Base-by-base conservation (phyloP, 2,797 vertebrate species). In the Muscicapa comitata region DNA sequence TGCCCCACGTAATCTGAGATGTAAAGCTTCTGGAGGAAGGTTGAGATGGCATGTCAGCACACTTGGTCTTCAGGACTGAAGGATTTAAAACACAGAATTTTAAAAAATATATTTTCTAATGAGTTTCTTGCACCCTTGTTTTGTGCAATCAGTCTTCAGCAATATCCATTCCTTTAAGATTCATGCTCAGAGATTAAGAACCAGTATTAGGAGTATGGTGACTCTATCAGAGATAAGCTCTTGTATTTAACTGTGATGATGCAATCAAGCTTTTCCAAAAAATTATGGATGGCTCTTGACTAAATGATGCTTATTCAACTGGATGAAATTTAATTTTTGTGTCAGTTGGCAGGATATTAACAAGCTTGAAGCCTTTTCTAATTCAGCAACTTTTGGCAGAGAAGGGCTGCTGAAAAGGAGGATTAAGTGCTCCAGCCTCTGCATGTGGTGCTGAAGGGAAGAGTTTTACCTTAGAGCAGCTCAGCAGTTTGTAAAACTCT, bases 301-400 rank as follows among this genome's bases (percentile, higher is more conserved):
- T 84, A 61, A 86, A 86, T 2, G 4, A 88, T 25, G 17, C 62
- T 90, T 79, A 86, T 88, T 93, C 82, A 88, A 79, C 66, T 65
- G 73, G 82, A 43, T 95, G 66, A 90, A 93, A 94, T 93, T 80
- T 81, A 92, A 92, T 90, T 94, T 94, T 93, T 95, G 28, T 86
- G 73, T 95, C 90, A 90, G 58, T 42, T 86, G 86, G 54, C 88
- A 86, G 86, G 53, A 75, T 78, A 68, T 84, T 85, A 94, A 67
- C 62, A 81, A 93, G 37, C 80, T 58, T 62, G 70, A 86, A 83
- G 33, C 59, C 48, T 92, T 83, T 79, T 90, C n/a, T 88, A 78
- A 88, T 55, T 81, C 76, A 93, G 70, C 59, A 84, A 23, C 26
- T 93, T 90, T 45, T 95, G 93, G 66, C 82, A 86, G 65, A 78